Percentiles rank a stretch among this genome's conserved stretches.
Evolutionary conservation across 2,888 invertebrate species (phyloP).

Genomic region (Drosophila melanosoma): DNA sequence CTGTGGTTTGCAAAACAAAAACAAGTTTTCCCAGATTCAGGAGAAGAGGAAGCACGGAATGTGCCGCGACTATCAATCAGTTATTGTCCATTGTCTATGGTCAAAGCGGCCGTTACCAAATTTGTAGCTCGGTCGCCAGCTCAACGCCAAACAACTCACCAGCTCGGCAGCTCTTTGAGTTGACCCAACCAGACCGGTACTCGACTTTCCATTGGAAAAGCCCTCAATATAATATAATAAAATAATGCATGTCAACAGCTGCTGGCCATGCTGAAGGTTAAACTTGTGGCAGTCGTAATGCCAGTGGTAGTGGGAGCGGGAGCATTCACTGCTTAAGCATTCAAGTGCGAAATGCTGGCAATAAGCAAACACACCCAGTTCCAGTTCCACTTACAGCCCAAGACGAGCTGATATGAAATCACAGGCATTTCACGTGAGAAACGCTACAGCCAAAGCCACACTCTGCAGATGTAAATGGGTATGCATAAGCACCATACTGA

Average conservation of each 20-base stretch:
- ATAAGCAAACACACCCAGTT: constrained; percentile 56
- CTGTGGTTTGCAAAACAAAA: constrained; percentile 68
- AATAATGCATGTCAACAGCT: constrained; percentile 21
- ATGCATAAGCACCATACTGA: background rate
- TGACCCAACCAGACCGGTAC: constrained; percentile 61
- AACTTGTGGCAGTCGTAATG: constrained; percentile 25
- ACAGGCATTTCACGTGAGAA: constrained; percentile 63
- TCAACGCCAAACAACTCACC: background rate
- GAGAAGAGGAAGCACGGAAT: constrained; percentile 63
- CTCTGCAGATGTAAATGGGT: background rate
- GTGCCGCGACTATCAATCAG: constrained; percentile 81
- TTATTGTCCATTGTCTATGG: constrained; percentile 70
- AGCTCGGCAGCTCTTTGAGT: constrained; percentile 10
- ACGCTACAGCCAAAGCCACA: constrained; percentile 19
- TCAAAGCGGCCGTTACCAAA: constrained; percentile 67
- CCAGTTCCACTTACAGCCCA: constrained; percentile 31
- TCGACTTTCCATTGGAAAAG: constrained; percentile 79
- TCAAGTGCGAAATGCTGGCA: constrained; percentile 53
- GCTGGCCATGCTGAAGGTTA: constrained; percentile 62
- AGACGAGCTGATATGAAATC: constrained; percentile 42
- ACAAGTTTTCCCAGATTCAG: constrained; percentile 63
- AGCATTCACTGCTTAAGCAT: constrained; percentile 53
- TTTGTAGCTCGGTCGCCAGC: constrained; percentile 34
- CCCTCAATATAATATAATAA: constrained; percentile 46
- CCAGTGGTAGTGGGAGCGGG: constrained; percentile 27